Evolutionary conservation across 2,797 vertebrate species (phyloP).

Genomic region (Anguilla pacifica): DNA sequence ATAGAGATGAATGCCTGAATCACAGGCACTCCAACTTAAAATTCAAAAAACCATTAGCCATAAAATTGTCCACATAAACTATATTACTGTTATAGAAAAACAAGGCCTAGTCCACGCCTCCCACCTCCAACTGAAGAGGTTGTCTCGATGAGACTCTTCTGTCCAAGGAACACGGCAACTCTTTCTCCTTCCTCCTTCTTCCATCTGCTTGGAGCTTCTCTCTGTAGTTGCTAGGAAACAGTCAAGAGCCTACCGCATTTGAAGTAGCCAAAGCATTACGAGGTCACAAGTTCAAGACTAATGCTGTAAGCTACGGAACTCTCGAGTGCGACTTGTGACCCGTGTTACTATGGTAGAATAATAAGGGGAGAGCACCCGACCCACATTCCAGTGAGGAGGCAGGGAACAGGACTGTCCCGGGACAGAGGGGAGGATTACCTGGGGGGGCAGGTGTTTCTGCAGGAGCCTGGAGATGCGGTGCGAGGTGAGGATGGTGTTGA

Average conservation of each 20-base stretch:
- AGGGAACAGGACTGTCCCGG: background rate
- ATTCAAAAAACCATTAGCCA: background rate
- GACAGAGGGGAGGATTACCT: slow-evolving; percentile 67
- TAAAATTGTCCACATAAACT: background rate
- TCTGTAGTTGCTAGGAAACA: slow-evolving; percentile 35
- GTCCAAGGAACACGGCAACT: slow-evolving; percentile 57
- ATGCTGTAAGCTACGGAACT: background rate
- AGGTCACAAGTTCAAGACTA: background rate
- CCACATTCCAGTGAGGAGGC: background rate
- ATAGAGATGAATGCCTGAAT: background rate
- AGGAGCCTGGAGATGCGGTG: slow-evolving; percentile 71
- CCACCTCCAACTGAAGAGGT: slow-evolving; percentile 67
- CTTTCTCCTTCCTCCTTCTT: slow-evolving; percentile 62
- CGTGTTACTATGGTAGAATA: background rate
- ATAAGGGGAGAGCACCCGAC: background rate
- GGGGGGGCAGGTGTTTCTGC: slow-evolving; percentile 63
- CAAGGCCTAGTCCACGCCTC: background rate
- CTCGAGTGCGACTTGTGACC: background rate
- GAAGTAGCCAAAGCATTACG: slow-evolving; percentile 12
- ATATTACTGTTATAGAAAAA: background rate
- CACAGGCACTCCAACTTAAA: background rate
- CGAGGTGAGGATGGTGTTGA: slow-evolving; percentile 83
- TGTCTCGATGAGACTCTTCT: slow-evolving; percentile 64
- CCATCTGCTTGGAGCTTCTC: slow-evolving; percentile 54
- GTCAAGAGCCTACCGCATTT: slow-evolving; percentile 43